phyloP scores from a whole-genome alignment of 92 coral and sea anemone genomes.

The Desmophyllum pertusum region DNA sequence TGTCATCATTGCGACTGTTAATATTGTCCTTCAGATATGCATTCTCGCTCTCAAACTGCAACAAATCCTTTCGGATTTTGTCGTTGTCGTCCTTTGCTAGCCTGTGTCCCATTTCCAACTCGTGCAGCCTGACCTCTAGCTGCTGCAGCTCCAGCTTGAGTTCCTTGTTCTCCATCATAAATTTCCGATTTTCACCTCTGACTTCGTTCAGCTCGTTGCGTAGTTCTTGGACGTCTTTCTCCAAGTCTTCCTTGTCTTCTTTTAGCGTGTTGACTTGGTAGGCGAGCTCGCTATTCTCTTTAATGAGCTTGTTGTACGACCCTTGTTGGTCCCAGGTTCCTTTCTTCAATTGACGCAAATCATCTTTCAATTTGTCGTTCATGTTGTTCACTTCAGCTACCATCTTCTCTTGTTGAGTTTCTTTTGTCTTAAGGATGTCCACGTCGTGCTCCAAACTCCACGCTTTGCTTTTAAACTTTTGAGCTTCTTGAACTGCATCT shows the following conservation, averaged over 20 bases:
- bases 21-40: slow-evolving; percentile 51
- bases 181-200: slow-evolving; percentile 66
- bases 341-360: slow-evolving; percentile 68
- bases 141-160: slow-evolving; percentile 68
- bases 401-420: slow-evolving; percentile 67
- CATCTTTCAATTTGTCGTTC: slow-evolving; percentile 81
- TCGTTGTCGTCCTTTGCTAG: slow-evolving; percentile 72
- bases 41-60: slow-evolving; percentile 64
- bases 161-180: slow-evolving; percentile 74
- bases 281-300: slow-evolving; percentile 62
- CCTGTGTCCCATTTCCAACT: slow-evolving; percentile 65
- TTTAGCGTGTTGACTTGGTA: slow-evolving; percentile 67
- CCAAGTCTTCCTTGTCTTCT: slow-evolving; percentile 72
- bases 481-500: slow-evolving; percentile 67
- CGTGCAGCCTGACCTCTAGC: slow-evolving; percentile 61
- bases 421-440: slow-evolving; percentile 62
- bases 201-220: slow-evolving; percentile 72
- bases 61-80: slow-evolving; percentile 61
- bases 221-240: slow-evolving; percentile 73
- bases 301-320: slow-evolving; percentile 56
- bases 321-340: slow-evolving; percentile 73
- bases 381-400: slow-evolving; percentile 73
- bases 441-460: slow-evolving; percentile 80
- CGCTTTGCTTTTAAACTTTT: slow-evolving; percentile 67
- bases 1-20: slow-evolving; percentile 59